A percentile compares a stretch with the other conserved stretches of the same genome.
Evolutionary conservation across 1,140 invertebrate genomes (phyloP).

Genomic region (Drosophila tropicalis): DNA sequence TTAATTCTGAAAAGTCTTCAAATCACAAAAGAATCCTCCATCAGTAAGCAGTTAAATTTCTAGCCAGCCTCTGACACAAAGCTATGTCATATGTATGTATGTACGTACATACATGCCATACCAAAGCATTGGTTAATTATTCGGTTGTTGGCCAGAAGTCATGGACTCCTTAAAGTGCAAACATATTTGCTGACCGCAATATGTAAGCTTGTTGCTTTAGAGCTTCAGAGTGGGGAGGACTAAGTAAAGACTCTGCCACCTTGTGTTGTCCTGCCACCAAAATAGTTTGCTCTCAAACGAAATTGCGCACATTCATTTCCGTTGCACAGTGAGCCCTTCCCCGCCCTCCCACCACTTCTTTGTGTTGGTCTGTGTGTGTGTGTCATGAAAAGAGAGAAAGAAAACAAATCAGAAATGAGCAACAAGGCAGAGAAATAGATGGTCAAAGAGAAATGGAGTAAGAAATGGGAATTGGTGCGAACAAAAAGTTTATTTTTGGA

Average conservation of each 20-base stretch:
- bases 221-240: background rate
- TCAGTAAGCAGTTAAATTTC: too few relatives aligned
- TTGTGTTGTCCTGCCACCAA: slow-evolving; percentile 24
- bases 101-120: too few relatives aligned
- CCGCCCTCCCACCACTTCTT: too few relatives aligned
- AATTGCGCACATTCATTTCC: slow-evolving; percentile 74
- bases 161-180: slow-evolving; percentile 3
- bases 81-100: background rate
- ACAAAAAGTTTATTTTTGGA: background rate
- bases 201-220: slow-evolving; percentile 20
- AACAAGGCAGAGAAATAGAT: background rate
- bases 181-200: slow-evolving; percentile 11
- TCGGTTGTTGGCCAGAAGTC: background rate
- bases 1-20: too few relatives aligned
- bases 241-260: slow-evolving; percentile 7
- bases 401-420: slow-evolving; percentile 12
- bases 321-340: slow-evolving; percentile 51
- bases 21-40: too few relatives aligned
- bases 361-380: slow-evolving; percentile 15
- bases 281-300: slow-evolving; percentile 47
- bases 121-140: background rate
- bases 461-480: background rate
- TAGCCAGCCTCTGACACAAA: too few relatives aligned
- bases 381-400: background rate
- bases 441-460: background rate